A percentile compares a stretch with the other conserved stretches of the same genome.
These are phyloP conservation scores for Scelioninae gen. 2 DNA, from an alignment of 2,888 invertebrate species.

Conservation along the genomic window DNA sequence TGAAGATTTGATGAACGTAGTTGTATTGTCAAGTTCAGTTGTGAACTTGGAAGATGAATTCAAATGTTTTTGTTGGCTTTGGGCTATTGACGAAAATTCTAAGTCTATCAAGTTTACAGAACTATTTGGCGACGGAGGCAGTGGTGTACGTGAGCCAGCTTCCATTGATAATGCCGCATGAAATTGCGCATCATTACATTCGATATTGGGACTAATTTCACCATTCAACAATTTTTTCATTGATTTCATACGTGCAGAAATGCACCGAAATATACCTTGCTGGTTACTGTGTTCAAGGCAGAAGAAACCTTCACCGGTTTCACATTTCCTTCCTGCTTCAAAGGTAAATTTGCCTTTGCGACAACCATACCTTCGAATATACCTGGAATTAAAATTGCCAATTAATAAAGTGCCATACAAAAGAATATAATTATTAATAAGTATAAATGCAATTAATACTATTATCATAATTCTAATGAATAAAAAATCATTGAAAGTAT, in stretches of 20 bases:
- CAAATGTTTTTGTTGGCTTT: conserved; percentile 68
- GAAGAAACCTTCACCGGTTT: conserved; percentile 90
- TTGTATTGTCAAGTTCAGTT: conserved; percentile 63
- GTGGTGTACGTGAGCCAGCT: conserved; percentile 87
- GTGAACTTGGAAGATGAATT: conserved; percentile 58
- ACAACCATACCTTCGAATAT: conserved; percentile 90
- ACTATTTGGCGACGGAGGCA: conserved; percentile 82
- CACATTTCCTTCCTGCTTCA: conserved; percentile 91
- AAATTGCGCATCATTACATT: conserved; percentile 86
- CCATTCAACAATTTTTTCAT: conserved; percentile 89
- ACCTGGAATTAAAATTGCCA: conserved; percentile 76
- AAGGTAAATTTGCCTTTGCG: conserved; percentile 90
- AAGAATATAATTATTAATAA: too few relatives aligned
- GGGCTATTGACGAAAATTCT: conserved; percentile 73
- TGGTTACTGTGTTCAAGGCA: conserved; percentile 88
- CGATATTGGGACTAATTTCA: conserved; percentile 78
- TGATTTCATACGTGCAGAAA: conserved; percentile 89
- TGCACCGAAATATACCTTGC: conserved; percentile 88
- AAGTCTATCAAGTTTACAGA: conserved; percentile 76
- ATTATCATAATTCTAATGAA: too few relatives aligned
- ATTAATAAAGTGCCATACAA: too few relatives aligned
- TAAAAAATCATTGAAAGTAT: too few relatives aligned
- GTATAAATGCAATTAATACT: too few relatives aligned
- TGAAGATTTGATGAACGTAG: conserved; percentile 64
- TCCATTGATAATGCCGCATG: conserved; percentile 86